Evolutionary conservation across 2,797 vertebrate genomes (phyloP), one percentile per base, ranked within the genome.

Genomic region (Peromyscus attwateri): DNA sequence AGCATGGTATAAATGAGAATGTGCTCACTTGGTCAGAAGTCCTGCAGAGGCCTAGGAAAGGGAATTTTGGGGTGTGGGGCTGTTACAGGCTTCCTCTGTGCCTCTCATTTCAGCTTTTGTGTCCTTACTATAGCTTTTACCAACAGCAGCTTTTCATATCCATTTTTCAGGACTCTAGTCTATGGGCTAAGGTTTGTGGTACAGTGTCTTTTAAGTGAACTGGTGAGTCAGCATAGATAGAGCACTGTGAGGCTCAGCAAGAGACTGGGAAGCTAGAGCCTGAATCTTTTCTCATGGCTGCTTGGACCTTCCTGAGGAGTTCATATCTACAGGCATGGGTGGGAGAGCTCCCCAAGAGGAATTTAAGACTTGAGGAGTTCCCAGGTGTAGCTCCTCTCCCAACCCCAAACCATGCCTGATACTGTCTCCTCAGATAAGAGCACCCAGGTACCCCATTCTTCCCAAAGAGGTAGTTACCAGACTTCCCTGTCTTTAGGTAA

Each of bases 151-250:
- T 80, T n/a, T 76, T 57, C 57, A 55, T 6, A 12, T 3, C 13
- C 5, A 13, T 66, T 85, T 68, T 40, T 64, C 21, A 9, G 60
- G 13, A 55, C 40, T 12, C 46, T 34, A 16, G 27, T 14, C 19
- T 55, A 0, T 4, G 27, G 7, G 5, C 10, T 83, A 27, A 3
- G 7, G 12, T 71, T 79, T 11, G 37, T 62, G 52, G 13, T 21
- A 6, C 2, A 29, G 4, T 37, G 64, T 8, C 31, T 8, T n/a
- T 68, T 8, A 52, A 16, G 8, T 77, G 37, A 37, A 29, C 43
- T 34, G 40, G 16, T 31, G 13, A 13, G 2, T 3, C 2, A 6
- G n/a, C 3, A 3, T 1, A 27, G 43, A 1, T 12, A 84, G 13
- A 80, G 27, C 11, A 1, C 3, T 37, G 1, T 37, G 21, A 46